phyloP scores from a whole-genome alignment of 2,888 invertebrate species.

The Saturnia japonica region DNA sequence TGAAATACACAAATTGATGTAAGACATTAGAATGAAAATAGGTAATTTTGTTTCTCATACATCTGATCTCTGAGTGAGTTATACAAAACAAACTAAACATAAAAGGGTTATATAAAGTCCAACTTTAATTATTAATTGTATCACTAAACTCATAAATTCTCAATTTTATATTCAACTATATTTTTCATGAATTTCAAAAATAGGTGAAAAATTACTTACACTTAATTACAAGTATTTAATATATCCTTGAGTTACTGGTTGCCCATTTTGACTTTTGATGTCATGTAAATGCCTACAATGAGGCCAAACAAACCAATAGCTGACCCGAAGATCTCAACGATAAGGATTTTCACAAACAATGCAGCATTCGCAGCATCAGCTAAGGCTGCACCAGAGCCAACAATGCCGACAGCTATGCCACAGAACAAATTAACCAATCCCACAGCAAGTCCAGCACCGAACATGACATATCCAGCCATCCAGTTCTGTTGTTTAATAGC shows the following conservation, averaged over 20 bases:
- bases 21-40: not conserved
- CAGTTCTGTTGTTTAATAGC: conserved; percentile 85
- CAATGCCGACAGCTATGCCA: conserved; percentile 97
- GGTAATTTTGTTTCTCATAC: not conserved
- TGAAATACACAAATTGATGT: not conserved
- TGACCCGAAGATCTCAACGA: conserved; percentile 99
- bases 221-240: conserved; percentile 61
- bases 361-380: conserved; percentile 98
- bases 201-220: conserved; percentile 60
- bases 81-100: not conserved
- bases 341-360: conserved; percentile 98
- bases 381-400: conserved; percentile 98
- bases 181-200: not conserved
- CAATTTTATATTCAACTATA: not conserved
- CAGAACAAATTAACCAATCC: conserved; percentile 98
- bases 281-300: conserved; percentile 97
- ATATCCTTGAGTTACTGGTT: conserved; percentile 78
- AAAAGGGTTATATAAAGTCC: not conserved
- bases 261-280: conserved; percentile 91
- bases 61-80: not conserved
- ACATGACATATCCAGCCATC: conserved; percentile 96
- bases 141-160: not conserved
- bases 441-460: conserved; percentile 97
- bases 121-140: not conserved
- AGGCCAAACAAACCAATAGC: conserved; percentile 91